Percentiles rank a stretch among this genome's conserved stretches.
Conservation (phyloP, 2,797 vertebrate species). For the Pitangus sulphuratus region DNA sequence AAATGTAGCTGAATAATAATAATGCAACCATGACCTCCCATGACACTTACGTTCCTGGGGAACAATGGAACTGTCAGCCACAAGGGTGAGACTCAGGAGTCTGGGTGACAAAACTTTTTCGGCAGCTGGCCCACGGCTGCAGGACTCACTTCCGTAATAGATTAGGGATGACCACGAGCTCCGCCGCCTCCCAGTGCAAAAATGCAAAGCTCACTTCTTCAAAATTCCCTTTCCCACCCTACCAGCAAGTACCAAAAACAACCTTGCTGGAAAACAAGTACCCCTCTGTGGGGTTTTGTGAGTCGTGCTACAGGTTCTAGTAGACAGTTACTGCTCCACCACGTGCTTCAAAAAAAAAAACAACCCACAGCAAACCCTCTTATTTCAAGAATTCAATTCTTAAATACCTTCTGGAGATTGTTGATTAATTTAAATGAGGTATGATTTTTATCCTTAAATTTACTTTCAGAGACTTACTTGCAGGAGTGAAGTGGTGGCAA, state of each 20-base stretch:
- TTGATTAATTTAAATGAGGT: background rate
- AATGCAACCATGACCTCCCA: conserved; percentile 70
- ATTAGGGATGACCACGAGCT: conserved; percentile 51
- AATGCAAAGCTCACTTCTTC: conserved; percentile 21
- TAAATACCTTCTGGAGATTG: background rate
- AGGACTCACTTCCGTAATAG: conserved; percentile 62
- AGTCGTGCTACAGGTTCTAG: background rate
- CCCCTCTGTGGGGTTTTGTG: background rate
- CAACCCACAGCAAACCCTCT: background rate
- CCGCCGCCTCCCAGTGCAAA: background rate
- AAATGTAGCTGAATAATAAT: conserved; percentile 75
- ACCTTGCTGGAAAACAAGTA: conserved; percentile 2
- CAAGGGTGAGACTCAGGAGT: conserved; percentile 57
- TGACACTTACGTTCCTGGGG: conserved; percentile 72
- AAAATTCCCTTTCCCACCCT: conserved; percentile 19
- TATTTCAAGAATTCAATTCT: background rate
- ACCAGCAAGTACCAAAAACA: background rate
- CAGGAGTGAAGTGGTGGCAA: background rate
- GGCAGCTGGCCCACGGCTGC: conserved; percentile 51
- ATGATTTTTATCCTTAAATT: background rate
- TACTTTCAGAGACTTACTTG: background rate
- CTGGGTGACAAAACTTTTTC: conserved; percentile 59
- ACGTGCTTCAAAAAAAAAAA: background rate
- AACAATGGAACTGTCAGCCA: conserved; percentile 73
- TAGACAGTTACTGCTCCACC: background rate